These are phyloP conservation scores for Capitella teleta DNA, from an alignment of 1,140 invertebrate species.

Conservation along the genomic window DNA sequence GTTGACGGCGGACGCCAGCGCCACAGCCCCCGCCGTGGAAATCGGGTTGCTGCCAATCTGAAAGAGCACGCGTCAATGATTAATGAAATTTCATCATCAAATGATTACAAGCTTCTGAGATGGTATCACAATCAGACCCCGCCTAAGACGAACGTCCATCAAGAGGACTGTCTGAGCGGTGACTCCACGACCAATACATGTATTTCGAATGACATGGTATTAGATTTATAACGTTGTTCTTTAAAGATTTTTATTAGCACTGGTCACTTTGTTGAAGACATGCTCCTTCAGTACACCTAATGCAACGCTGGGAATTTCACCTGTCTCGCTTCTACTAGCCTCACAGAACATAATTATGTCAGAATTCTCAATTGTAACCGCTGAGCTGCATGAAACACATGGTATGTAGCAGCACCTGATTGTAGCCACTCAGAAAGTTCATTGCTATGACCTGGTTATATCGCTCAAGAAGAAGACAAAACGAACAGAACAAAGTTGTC, in stretches of 20 bases:
- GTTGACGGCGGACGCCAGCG: constrained; percentile 29
- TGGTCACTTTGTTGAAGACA: no score
- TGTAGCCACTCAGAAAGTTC: background rate
- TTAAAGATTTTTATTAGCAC: no score
- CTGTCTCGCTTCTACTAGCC: no score
- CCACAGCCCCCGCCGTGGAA: constrained; percentile 36
- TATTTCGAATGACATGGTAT: background rate
- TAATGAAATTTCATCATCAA: background rate
- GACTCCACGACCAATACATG: background rate
- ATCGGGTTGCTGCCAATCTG: constrained; percentile 42
- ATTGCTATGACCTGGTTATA: background rate
- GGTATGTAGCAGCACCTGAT: no score
- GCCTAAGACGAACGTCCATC: background rate
- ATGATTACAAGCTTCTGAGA: background rate
- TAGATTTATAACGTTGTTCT: background rate
- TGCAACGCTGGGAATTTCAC: no score
- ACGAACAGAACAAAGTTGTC: background rate
- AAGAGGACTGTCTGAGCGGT: background rate
- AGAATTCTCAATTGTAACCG: no score
- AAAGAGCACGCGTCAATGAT: constrained; percentile 1
- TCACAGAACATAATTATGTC: no score
- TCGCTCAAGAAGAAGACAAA: background rate
- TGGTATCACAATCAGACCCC: background rate
- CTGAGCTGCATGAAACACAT: no score
- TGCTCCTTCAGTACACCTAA: no score